Base-by-base conservation (phyloP, 2,888 invertebrate species). In the Allygus modestus region DNA sequence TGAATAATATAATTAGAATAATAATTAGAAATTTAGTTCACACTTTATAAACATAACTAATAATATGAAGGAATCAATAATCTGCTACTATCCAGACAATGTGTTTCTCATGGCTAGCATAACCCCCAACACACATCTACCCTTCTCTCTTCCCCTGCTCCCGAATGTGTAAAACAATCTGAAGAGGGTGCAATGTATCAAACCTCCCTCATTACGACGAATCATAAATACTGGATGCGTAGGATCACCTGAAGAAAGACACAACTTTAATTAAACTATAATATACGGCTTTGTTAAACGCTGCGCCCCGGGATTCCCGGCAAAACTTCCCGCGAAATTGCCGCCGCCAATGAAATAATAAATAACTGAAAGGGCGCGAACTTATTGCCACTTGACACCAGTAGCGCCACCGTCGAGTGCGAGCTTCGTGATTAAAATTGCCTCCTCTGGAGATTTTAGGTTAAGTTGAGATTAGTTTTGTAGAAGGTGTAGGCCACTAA, bases 241-340 rank as follows among this genome's bases (percentile, higher is more conserved):
- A 28, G 73, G 73, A 77, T 77, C 43, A 77, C 79, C 54, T 58
- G 58, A 37, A 58, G 79, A 79, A 79, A 58, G 58, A 79, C 79
- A 58, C 79, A 79, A 79, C 79, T 79, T 79, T 79, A 79, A 79
- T 79, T 79, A 79, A 79, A 79, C 79, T 79, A 79, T 58, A 79
- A 79, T 79, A 79, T 79, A 79, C 79, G 58, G 51, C 79, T 79
- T 46, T 77, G 75, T 77, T 77, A 46, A 46, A 46, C 75, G 37
- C 71, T 41, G 71, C 71, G 71, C 77, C 11, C 17, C 77, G 51
- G 77, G 77, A 51, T 51, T 77, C 58, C 33, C 77, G 28, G 37
- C 79, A 79, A 79, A 79, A 79, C 79, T 79, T 79, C 33, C 79
- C 79, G 79, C 79, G 79, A 79, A 58, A 79, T 79, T 79, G 79